A percentile compares a stretch with the other conserved stretches of the same genome.
Conservation (phyloP, 2,888 invertebrate genomes). For the Netelia inedita region DNA sequence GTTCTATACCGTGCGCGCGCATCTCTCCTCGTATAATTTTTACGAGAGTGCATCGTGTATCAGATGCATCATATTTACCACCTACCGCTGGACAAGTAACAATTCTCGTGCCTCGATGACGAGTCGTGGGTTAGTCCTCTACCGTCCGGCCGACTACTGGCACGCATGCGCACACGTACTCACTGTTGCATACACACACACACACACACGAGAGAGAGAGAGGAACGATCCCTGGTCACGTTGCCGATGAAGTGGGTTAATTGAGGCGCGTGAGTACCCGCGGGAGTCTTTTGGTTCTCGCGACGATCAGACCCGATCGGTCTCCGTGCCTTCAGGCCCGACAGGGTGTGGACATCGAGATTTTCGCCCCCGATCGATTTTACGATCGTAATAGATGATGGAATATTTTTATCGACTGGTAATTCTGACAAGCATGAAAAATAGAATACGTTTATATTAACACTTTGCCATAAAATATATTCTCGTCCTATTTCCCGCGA, state of each 20-base stretch:
- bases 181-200: conserved; percentile 17
- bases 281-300: conserved; percentile 62
- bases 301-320: conserved; percentile 45
- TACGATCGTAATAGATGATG: conserved; percentile 7
- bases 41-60: conserved; percentile 40
- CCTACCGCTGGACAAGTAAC: conserved; percentile 48
- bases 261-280: conserved; percentile 66
- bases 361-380: conserved; percentile 45
- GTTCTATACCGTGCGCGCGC: background rate
- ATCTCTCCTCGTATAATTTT: conserved; percentile 16
- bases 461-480: no score
- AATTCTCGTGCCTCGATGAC: conserved; percentile 59
- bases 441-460: no score
- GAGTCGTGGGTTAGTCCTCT: conserved; percentile 51
- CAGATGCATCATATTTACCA: conserved; percentile 42
- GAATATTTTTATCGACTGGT: background rate
- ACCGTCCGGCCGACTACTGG: conserved; percentile 23
- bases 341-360: conserved; percentile 49
- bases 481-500: no score
- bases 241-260: conserved; percentile 68
- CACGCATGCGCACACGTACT: background rate
- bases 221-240: conserved; percentile 37
- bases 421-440: no score
- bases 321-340: conserved; percentile 28
- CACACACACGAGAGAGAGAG: background rate